Conservation (phyloP, 2,797 vertebrate genomes). For the Danio tinwini region DNA sequence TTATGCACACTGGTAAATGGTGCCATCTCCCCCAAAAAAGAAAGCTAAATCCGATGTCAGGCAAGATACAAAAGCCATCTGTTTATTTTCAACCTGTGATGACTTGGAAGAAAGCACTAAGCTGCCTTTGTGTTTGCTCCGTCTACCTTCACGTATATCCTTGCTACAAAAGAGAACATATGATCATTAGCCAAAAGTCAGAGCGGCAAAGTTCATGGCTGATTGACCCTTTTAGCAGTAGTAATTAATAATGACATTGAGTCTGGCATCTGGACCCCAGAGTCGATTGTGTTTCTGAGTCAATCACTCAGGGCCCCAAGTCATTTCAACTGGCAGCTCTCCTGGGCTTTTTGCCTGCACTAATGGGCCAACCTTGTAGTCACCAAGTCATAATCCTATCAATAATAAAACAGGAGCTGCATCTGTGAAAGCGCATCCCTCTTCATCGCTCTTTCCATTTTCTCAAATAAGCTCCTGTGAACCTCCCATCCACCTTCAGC, state of each 20-base stretch:
- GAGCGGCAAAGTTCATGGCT: slow-evolving; percentile 50
- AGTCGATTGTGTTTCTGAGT: slow-evolving; percentile 65
- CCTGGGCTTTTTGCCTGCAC: slow-evolving; percentile 57
- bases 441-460: slow-evolving; percentile 62
- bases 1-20: slow-evolving; percentile 22
- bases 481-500: slow-evolving; percentile 57
- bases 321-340: slow-evolving; percentile 63
- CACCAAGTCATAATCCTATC: slow-evolving; percentile 74
- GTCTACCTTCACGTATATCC: slow-evolving; percentile 22
- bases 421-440: slow-evolving; percentile 64
- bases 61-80: slow-evolving; percentile 31
- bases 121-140: slow-evolving; percentile 8
- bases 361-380: slow-evolving; percentile 71
- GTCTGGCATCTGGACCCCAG: slow-evolving; percentile 53
- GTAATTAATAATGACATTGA: slow-evolving; percentile 61
- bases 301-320: slow-evolving; percentile 61
- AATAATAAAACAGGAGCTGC: slow-evolving; percentile 74
- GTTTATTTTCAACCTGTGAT: slow-evolving; percentile 13
- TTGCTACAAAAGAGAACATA: slow-evolving; percentile 35
- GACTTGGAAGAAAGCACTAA: neutral
- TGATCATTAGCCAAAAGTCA: slow-evolving; percentile 52
- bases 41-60: neutral
- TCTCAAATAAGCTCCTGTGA: slow-evolving; percentile 70
- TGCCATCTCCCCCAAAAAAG: neutral
- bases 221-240: slow-evolving; percentile 62